Conservation (phyloP, 2,113 vertebrate genomes). For the Podocnemis expansa region DNA sequence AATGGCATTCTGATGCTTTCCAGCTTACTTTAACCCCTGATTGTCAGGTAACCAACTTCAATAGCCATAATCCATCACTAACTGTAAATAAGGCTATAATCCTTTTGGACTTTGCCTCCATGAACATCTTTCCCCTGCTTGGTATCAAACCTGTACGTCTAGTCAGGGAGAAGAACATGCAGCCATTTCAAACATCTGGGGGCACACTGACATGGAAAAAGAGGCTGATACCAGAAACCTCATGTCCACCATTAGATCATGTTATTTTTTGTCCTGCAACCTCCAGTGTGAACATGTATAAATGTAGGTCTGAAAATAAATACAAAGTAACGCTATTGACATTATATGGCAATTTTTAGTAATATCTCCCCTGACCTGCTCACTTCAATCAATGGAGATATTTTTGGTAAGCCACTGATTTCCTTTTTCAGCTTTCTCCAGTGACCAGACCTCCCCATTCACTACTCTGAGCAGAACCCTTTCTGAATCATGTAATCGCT, state of each 20-base stretch:
- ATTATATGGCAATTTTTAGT: too few species aligned
- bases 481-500: neutral
- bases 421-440: neutral
- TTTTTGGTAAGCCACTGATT: neutral
- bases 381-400: neutral
- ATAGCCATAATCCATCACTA: too few species aligned
- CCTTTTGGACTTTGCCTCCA: conserved; percentile 28
- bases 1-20: too few species aligned
- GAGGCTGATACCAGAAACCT: conserved; percentile 12
- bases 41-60: too few species aligned
- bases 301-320: neutral
- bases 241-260: neutral
- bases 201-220: conserved; percentile 50
- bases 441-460: neutral
- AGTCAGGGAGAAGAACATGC: conserved; percentile 15
- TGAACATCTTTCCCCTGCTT: neutral
- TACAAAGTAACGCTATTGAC: neutral
- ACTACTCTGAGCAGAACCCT: neutral
- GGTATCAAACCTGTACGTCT: too few species aligned
- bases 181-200: conserved; percentile 27
- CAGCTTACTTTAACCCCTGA: too few species aligned
- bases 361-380: neutral
- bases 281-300: neutral
- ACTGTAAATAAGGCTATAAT: conserved; percentile 59
- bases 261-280: neutral